Base-by-base conservation (phyloP, 1,140 invertebrate species). In the Meloidogyne floridensis region DNA sequence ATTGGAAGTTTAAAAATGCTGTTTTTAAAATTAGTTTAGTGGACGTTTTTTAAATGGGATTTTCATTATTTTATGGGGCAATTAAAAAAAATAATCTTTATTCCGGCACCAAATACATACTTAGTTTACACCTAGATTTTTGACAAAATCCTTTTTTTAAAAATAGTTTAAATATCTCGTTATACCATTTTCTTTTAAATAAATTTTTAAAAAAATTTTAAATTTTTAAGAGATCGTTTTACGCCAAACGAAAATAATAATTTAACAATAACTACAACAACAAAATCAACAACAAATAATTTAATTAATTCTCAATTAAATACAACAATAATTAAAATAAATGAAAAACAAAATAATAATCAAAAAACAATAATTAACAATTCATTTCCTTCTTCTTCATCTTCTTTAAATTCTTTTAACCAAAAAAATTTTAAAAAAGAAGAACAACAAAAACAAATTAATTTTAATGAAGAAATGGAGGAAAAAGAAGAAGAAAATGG, bases 371-470 rank as follows among this genome's bases (percentile, higher is more conserved):
- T 3, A 54, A 54, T 3, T 3, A 11, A 11, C 56, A 59, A 47
- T 47, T 59, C 15, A 15, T 59, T 59, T 15, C 56, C 59, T 65
- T 65, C 59, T 65, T 59, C 56, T 18, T 65, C 59, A 7, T n/a
- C 56, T 59, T 65, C 59, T 65, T 65, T n/a, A n/a, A 59, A 59
- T 59, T 59, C 11, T 59, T 59, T 59, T 15, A 15, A 59, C 1
- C 32, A 32, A 32, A 32, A 32, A 32, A 32, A 32, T 32, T 32
- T 32, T 59, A 15, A 59, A 59, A 65, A 65, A 65, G 59, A 65
- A 65, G 59, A 59, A 59, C 56, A 59, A 59, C 11, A 65, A 65
- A 65, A 65, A 65, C 59, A n/a, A 65, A 65, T 65, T n/a, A 65
- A 65, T 65, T 59, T 59, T 59, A 65, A 65, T 65, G n/a, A 65